Conservation (phyloP, 2,888 invertebrate genomes). For the Rhingia campestris region DNA sequence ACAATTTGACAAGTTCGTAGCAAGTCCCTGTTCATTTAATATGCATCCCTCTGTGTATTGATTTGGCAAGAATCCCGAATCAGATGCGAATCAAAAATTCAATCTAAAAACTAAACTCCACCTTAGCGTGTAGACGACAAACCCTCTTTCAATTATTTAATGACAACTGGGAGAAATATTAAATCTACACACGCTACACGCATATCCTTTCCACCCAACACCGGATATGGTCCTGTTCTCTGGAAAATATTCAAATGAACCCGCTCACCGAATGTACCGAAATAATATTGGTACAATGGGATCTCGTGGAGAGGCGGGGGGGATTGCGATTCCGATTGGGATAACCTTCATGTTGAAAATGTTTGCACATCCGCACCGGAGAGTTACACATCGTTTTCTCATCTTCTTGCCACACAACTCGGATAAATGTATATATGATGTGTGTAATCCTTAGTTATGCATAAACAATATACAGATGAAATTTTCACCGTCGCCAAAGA, state of each 20-base stretch:
- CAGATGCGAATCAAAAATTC: constrained; percentile 33
- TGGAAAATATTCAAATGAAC: constrained; percentile 30
- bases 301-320: background rate
- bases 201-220: background rate
- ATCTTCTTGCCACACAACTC: constrained; percentile 1
- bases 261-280: constrained; percentile 1
- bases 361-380: constrained; percentile 14
- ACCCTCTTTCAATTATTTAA: constrained; percentile 49
- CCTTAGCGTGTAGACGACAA: background rate
- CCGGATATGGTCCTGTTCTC: constrained; percentile 2
- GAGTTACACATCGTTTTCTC: constrained; percentile 6
- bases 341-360: constrained; percentile 26
- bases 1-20: background rate
- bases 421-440: constrained; percentile 13
- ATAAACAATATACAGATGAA: constrained; percentile 69
- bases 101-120: constrained; percentile 33
- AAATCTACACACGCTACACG: background rate
- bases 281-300: background rate
- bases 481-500: constrained; percentile 44
- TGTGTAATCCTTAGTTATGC: constrained; percentile 56
- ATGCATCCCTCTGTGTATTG: constrained; percentile 20
- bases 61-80: constrained; percentile 17
- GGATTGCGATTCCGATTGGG: constrained; percentile 6
- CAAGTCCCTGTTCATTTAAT: constrained; percentile 6
- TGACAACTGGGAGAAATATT: constrained; percentile 38